A percentile compares a stretch with the other conserved stretches of the same genome.
Conservation (phyloP, 1,140 invertebrate species). For the Zaprionus inermis region DNA sequence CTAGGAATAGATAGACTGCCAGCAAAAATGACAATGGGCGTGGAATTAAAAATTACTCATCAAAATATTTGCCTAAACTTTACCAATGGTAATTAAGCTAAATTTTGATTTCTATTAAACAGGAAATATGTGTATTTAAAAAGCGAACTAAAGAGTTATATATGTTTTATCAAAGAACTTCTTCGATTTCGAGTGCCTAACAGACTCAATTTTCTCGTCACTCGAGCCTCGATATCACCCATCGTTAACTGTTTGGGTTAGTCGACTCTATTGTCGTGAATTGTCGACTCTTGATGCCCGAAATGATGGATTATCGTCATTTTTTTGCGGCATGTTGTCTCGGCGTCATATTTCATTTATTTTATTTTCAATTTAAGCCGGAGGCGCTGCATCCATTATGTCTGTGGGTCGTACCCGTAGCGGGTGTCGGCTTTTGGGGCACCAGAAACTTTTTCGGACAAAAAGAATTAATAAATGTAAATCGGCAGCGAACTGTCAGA, state of each 20-base stretch:
- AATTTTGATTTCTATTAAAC: background rate
- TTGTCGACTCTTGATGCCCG: slow-evolving; percentile 42
- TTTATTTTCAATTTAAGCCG: slow-evolving; percentile 39
- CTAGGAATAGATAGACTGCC: slow-evolving; percentile 1
- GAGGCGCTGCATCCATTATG: slow-evolving; percentile 36
- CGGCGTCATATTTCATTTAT: slow-evolving; percentile 53
- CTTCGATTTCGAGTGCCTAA: background rate
- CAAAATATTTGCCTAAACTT: background rate
- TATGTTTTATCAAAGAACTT: no score
- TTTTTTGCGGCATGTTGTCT: slow-evolving; percentile 23
- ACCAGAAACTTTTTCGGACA: slow-evolving; percentile 40
- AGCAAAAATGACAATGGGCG: slow-evolving; percentile 2
- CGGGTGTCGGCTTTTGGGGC: slow-evolving; percentile 7
- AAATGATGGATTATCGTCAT: slow-evolving; percentile 73
- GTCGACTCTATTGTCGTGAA: slow-evolving; percentile 22
- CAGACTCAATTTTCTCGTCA: background rate
- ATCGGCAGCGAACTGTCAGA: slow-evolving; percentile 57
- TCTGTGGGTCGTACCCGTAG: slow-evolving; percentile 14
- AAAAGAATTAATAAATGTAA: slow-evolving; percentile 71
- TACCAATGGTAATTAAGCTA: background rate
- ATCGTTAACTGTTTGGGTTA: slow-evolving; percentile 2
- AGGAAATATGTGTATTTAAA: background rate
- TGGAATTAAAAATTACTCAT: background rate
- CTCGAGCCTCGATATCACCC: background rate
- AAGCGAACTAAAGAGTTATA: no score